Base-by-base conservation (phyloP, 2,113 vertebrate species). In the Pelmatolapia mariae region DNA sequence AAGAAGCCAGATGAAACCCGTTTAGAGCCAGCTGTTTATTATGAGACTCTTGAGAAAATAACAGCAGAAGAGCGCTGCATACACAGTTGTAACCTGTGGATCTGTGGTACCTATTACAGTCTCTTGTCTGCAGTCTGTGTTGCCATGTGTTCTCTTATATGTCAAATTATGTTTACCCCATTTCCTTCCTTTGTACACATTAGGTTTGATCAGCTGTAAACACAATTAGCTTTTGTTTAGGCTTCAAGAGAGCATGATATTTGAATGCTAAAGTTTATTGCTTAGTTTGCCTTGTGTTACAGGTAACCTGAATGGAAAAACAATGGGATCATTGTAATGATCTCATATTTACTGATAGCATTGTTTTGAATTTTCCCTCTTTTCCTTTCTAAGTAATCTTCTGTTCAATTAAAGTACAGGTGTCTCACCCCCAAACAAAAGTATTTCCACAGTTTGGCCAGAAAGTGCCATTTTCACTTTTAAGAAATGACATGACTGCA, bases 181-280 rank as follows among this genome's bases (percentile, higher is more conserved):
- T 86, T 91, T 94, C 83, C 86, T 86, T 82, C 56, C 86, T 91
- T 85, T 94, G 84, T 91, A 93, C 91, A 91, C 92, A 93, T 73
- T 54, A 84, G 53, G 81, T 84, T 86, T 81, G 87, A 93, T 93
- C 85, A 87, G 79, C 66, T 83, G 84, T 92, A 94, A 95, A 95
- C 94, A 94, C 85, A 90, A 94, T 91, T 88, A 84, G 57, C 68
- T 10, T 45, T 87, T 95, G 91, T 94, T 94, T 92, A 81, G 86
- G 85, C 53, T 87, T 90, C 80, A 86, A 83, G 87, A 89, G 66
- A 87, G 81, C 66, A 22, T 81, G 80, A 47, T 89, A 83, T 89
- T 91, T 93, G 85, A 89, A 82, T 87, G 45, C 24, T 57, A 68
- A 66, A 45, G 7, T 88, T 40, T 63, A 76, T 86, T 92, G 89